A percentile compares a stretch with the other conserved stretches of the same genome.
phyloP scores from a whole-genome alignment of 1,140 invertebrate species.

The Cydia amplana region DNA sequence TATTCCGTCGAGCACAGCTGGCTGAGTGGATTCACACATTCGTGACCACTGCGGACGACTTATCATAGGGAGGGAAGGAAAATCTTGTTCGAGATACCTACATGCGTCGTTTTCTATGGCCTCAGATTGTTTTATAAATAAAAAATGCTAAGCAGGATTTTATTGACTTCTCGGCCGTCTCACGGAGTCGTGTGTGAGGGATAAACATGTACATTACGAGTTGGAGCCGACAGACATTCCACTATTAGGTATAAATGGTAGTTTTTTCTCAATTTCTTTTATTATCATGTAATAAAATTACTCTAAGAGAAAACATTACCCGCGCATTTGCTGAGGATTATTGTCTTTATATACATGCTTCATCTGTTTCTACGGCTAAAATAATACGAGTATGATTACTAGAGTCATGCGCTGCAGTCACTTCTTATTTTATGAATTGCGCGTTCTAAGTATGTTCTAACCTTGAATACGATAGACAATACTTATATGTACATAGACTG shows the following conservation, averaged over 20 bases:
- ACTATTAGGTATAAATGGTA: slow-evolving; percentile 28
- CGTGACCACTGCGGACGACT: slow-evolving; percentile 16
- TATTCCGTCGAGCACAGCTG: slow-evolving; percentile 26
- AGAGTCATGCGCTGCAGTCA: slow-evolving; percentile 51
- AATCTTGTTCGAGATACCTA: slow-evolving; percentile 29
- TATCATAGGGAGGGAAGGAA: slow-evolving; percentile 29
- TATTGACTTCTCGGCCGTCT: slow-evolving; percentile 47
- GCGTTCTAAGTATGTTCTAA: slow-evolving; percentile 51
- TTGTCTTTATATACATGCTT: slow-evolving; percentile 36
- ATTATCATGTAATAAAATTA: slow-evolving; percentile 42
- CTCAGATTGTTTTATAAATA: slow-evolving; percentile 41
- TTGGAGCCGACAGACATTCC: slow-evolving; percentile 41
- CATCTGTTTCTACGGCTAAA: slow-evolving; percentile 45
- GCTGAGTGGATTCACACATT: slow-evolving; percentile 31
- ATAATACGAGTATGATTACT: slow-evolving; percentile 49
- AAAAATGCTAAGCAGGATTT: slow-evolving; percentile 45
- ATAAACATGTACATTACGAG: slow-evolving; percentile 46
- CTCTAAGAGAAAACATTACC: slow-evolving; percentile 49
- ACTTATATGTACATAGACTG: slow-evolving; percentile 41
- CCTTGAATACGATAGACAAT: slow-evolving; percentile 56
- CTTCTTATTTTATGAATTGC: slow-evolving; percentile 70
- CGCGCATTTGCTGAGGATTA: slow-evolving; percentile 43
- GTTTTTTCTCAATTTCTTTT: slow-evolving; percentile 42
- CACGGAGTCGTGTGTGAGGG: slow-evolving; percentile 37
- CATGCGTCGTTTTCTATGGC: slow-evolving; percentile 38